A percentile compares a stretch with the other conserved stretches of the same genome.
Evolutionary conservation across 2,113 vertebrate genomes (phyloP).

Genomic region (Synchiropus splendidus): DNA sequence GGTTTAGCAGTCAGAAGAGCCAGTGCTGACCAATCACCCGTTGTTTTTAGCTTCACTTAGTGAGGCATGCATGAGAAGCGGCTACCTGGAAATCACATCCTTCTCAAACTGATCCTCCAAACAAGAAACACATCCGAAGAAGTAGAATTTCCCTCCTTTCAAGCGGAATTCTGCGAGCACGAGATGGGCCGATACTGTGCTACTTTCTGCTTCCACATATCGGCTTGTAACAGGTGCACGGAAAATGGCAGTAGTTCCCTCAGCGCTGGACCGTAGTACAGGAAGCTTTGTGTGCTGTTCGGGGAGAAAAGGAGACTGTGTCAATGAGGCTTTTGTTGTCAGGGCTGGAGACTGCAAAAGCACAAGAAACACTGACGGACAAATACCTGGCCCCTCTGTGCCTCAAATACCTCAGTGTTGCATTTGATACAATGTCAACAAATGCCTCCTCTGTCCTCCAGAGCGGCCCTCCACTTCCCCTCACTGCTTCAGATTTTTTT

Average conservation of each 20-base stretch:
- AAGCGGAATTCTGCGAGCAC: too few species aligned
- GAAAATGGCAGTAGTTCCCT: slow-evolving; percentile 18
- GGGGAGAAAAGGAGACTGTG: slow-evolving; percentile 54
- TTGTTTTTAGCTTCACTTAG: too few species aligned
- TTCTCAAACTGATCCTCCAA: too few species aligned
- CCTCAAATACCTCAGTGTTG: slow-evolving; percentile 62
- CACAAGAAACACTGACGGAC: slow-evolving; percentile 63
- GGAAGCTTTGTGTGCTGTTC: slow-evolving; percentile 80
- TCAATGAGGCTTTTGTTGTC: slow-evolving; percentile 92
- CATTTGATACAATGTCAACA: slow-evolving; percentile 64
- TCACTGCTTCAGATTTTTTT: slow-evolving; percentile 32
- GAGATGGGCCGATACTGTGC: too few species aligned
- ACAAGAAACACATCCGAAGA: too few species aligned
- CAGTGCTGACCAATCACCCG: too few species aligned
- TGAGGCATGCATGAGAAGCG: too few species aligned
- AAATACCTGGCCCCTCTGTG: slow-evolving; percentile 79
- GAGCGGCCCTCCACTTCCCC: slow-evolving; percentile 38
- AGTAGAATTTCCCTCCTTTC: too few species aligned
- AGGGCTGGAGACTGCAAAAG: slow-evolving; percentile 59
- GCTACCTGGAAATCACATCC: too few species aligned
- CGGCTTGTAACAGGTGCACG: slow-evolving; percentile 45
- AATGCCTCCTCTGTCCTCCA: slow-evolving; percentile 62
- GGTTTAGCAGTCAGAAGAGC: too few species aligned
- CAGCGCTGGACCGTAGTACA: slow-evolving; percentile 54
- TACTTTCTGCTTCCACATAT: slow-evolving; percentile 1